These are phyloP conservation scores for Iphiclides podalirius DNA, from an alignment of 2,888 invertebrate genomes.

Conservation along the genomic window DNA sequence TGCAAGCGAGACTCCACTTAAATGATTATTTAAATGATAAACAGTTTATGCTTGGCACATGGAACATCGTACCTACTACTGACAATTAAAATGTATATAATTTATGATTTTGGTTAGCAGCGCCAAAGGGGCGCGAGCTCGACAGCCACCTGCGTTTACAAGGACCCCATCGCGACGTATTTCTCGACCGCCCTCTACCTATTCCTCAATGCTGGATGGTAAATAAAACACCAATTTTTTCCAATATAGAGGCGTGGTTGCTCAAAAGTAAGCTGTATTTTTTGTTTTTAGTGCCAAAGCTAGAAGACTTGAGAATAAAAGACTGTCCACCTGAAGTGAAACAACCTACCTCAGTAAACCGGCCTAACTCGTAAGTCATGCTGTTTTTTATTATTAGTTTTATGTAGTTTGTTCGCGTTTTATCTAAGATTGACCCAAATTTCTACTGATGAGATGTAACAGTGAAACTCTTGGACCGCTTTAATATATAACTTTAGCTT, in stretches of 20 bases:
- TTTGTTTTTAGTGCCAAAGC: slow-evolving; percentile 63
- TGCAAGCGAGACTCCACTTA: no score
- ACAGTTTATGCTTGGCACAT: no score
- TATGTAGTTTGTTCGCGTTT: neutral
- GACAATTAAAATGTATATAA: no score
- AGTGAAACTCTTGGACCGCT: neutral
- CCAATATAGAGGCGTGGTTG: no score
- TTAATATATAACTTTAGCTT: neutral
- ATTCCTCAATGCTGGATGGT: slow-evolving; percentile 68
- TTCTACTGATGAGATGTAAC: neutral
- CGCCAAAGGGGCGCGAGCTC: slow-evolving; percentile 80
- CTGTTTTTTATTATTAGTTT: slow-evolving; percentile 26
- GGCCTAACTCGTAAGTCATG: slow-evolving; percentile 71
- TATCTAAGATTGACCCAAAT: neutral
- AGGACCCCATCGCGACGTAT: slow-evolving; percentile 89
- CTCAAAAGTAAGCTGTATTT: slow-evolving; percentile 9
- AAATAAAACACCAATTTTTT: no score
- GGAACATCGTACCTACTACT: no score
- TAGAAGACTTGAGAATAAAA: slow-evolving; percentile 79
- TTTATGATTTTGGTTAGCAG: slow-evolving; percentile 39
- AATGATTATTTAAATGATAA: no score
- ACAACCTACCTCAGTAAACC: slow-evolving; percentile 75
- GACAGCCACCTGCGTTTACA: slow-evolving; percentile 86
- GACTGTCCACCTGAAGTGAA: slow-evolving; percentile 74
- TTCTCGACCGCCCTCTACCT: slow-evolving; percentile 78